Evolutionary conservation across 2,888 invertebrate species (phyloP), one percentile per base, ranked within the genome.

Genomic region (Thymelicus lineola): DNA sequence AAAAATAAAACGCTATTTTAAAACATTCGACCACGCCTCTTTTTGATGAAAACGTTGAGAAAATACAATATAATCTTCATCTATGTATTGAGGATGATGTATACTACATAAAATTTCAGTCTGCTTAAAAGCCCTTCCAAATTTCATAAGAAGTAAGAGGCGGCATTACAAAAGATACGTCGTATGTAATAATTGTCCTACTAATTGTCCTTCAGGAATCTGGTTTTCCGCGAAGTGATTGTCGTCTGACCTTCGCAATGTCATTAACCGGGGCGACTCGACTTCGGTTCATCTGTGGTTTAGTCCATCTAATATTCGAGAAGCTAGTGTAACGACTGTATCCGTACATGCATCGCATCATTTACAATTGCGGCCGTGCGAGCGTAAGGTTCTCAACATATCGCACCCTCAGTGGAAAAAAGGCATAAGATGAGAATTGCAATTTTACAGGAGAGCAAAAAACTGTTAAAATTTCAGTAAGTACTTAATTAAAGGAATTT

Each of bases 1-100:
- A 87, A 87, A 80, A 82, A 82, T 74, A 79, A 87, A 86, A 88
- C 86, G 83, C 79, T 82, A 87, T 86, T 87, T 83, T 59, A 75
- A 80, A 85, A 83, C 82, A 83, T 82, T 80, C 76, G 75, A 80
- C 80, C 82, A 79, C 82, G 77, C 80, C 81, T 75, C 82, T 76
- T 71, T 59, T 45, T n/a, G 28, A 38, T 38, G 1, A 55, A 12
- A 35, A 28, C 6, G 14, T 14, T 14, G 14, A 55, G 7, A 50
- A 50, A 14, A 50, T 17, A 42, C 42, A 42, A 42, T 42, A 7
- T 38, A 9, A 38, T 38, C 38, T 38, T 42, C 42, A 42, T 42
- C 42, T 12, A 12, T 42, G 20, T 7, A 4, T 17, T 42, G 45
- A 65, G 1, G 35, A 15, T 2, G 35, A 15, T 2, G 35, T 36